Base-by-base conservation (phyloP, 92 coral and sea anemone genomes). In the Epizoanthus scotinus region DNA sequence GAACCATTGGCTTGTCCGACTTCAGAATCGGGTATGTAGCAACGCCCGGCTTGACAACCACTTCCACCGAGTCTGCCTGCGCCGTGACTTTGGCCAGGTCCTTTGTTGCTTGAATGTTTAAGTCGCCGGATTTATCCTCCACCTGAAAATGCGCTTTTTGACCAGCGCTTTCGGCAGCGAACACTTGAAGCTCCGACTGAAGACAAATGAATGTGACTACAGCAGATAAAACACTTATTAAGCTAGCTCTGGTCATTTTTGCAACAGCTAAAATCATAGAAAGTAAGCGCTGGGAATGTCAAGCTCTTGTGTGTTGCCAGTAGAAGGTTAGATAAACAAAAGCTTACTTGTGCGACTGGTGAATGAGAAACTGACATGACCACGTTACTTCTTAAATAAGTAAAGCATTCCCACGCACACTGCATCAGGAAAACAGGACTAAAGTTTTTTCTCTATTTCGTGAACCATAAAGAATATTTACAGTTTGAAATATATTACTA, bases 121-220 rank as follows among this genome's bases (percentile, higher is more conserved):
- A 71, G 61, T 91, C 94, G 19, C 99, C 99, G n/a, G 99, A 94
- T 66, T 94, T 93, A 71, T 96, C 99, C 82, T 96, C 95, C 12
- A 96, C 94, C 73, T 91, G 94, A 81, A 96, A 96, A 80, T 96
- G 98, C 28, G 99, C 99, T 81, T 96, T 96, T 66, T 96, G 99
- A 22, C 98, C 99, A 0, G 84, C 83, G 24, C 94, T 85, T 5
- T 89, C 98, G 14, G 74, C 91, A 20, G 54, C 67, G 6, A 59
- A 12, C 21, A 44, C 81, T 34, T 57, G 19, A 3, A 75, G 20
- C 25, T 21, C 24, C 0, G 22, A 57, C 12, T 38, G 22, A 10
- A 53, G 61, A 22, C 47, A 9, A 20, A 75, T 6, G 1, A 24
- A n/a, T 14, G 61, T n/a, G 8, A 75, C 27, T 3, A 36, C 22